These are phyloP conservation scores for Calliopum simillimum DNA, from an alignment of 2,888 invertebrate species.

Conservation along the genomic window DNA sequence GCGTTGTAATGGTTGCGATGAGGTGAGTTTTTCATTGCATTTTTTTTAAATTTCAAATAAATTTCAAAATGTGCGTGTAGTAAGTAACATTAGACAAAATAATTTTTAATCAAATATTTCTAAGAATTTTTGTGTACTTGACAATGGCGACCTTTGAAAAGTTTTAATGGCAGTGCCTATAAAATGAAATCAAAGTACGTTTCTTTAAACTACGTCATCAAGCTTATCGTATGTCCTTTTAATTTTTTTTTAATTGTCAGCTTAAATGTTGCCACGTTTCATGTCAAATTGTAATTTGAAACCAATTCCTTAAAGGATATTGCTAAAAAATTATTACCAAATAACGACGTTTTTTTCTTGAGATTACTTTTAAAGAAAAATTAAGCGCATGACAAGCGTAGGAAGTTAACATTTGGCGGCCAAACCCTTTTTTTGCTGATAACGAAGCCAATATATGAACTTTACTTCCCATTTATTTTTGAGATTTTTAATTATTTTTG, in stretches of 20 bases:
- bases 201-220: not conserved
- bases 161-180: not conserved
- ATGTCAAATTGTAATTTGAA: constrained; percentile 33
- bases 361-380: not conserved
- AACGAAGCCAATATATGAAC: not conserved
- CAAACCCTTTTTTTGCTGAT: constrained; percentile 13
- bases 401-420: not conserved
- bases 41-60: not conserved
- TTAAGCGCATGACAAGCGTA: not conserved
- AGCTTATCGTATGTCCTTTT: not conserved
- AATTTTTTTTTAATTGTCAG: constrained; percentile 9
- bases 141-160: not conserved
- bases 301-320: not conserved
- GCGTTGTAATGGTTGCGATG: constrained; percentile 96
- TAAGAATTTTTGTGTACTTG: not conserved
- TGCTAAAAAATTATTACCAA: too few relatives aligned
- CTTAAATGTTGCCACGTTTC: not conserved
- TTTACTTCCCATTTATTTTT: not conserved
- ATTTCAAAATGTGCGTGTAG: not conserved
- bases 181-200: too few relatives aligned
- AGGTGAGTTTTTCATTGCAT: constrained; percentile 79
- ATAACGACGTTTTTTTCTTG: not conserved
- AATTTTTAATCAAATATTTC: too few relatives aligned
- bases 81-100: too few relatives aligned
- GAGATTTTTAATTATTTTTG: constrained; percentile 2